Conservation (phyloP, 2,888 invertebrate species). For the Torymus auratus region DNA sequence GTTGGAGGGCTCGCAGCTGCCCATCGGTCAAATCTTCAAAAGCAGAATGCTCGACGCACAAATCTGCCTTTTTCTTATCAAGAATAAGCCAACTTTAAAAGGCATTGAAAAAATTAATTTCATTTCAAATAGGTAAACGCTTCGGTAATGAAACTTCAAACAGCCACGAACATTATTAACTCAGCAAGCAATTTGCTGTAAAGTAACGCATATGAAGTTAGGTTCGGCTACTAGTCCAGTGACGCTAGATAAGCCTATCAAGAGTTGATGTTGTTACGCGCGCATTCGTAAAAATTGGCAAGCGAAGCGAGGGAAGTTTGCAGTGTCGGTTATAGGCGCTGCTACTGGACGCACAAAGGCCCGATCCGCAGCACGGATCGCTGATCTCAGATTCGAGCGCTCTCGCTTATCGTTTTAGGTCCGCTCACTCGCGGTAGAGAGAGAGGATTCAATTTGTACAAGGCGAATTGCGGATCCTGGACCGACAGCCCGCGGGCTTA, state of each 20-base stretch:
- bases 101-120: too few relatives aligned
- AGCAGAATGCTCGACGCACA: slow-evolving; percentile 53
- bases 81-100: too few relatives aligned
- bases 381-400: slow-evolving; percentile 70
- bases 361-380: slow-evolving; percentile 70
- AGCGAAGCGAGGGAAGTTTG: slow-evolving; percentile 58
- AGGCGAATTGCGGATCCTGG: slow-evolving; percentile 73
- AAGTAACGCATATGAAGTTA: too few relatives aligned
- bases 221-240: slow-evolving; percentile 6
- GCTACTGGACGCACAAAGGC: slow-evolving; percentile 64
- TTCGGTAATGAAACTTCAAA: too few relatives aligned
- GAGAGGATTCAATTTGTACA: slow-evolving; percentile 73
- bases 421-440: slow-evolving; percentile 64
- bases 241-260: neutral
- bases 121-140: too few relatives aligned
- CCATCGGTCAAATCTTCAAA: slow-evolving; percentile 67
- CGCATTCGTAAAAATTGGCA: slow-evolving; percentile 37
- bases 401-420: slow-evolving; percentile 65
- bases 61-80: too few relatives aligned
- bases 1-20: slow-evolving; percentile 60
- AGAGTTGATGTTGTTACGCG: neutral
- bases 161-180: too few relatives aligned
- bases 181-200: too few relatives aligned
- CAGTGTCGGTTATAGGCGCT: slow-evolving; percentile 52
- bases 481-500: slow-evolving; percentile 74